These are phyloP conservation scores for Saxidomus purpurata DNA, from an alignment of 1,140 invertebrate genomes.

Conservation along the genomic window DNA sequence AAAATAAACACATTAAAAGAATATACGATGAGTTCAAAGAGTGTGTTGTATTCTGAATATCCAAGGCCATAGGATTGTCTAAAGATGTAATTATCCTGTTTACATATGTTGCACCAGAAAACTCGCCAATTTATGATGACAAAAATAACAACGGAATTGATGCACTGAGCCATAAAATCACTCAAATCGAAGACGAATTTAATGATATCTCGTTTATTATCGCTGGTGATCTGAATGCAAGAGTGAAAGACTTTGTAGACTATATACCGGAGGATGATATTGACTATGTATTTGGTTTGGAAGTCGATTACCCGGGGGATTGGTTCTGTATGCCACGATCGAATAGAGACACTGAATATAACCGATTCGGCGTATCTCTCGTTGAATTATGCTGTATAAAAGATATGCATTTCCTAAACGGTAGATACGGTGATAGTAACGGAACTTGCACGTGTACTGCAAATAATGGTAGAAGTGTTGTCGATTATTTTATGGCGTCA, in stretches of 20 bases:
- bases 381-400: slow-evolving; percentile 1
- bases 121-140: slow-evolving; percentile 12
- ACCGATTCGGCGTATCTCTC: background rate
- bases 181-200: background rate
- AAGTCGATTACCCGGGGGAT: background rate
- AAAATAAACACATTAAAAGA: slow-evolving; percentile 2
- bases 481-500: background rate
- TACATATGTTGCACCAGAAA: slow-evolving; percentile 20
- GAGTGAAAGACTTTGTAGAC: slow-evolving; percentile 4
- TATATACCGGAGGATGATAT: slow-evolving; percentile 9
- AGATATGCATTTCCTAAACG: background rate
- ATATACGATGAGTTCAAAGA: slow-evolving; percentile 21
- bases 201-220: background rate
- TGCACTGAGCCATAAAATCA: background rate
- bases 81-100: slow-evolving; percentile 9
- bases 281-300: background rate
- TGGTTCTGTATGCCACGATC: background rate
- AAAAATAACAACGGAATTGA: slow-evolving; percentile 32
- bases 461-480: background rate
- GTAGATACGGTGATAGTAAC: background rate
- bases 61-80: background rate
- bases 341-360: slow-evolving; percentile 1
- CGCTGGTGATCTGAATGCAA: slow-evolving; percentile 16
- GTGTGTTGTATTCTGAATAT: background rate
- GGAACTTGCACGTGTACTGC: background rate